Percentiles rank a stretch among this genome's conserved stretches.
Evolutionary conservation across 2,113 vertebrate species (phyloP).

Genomic region (Albula glossodonta): DNA sequence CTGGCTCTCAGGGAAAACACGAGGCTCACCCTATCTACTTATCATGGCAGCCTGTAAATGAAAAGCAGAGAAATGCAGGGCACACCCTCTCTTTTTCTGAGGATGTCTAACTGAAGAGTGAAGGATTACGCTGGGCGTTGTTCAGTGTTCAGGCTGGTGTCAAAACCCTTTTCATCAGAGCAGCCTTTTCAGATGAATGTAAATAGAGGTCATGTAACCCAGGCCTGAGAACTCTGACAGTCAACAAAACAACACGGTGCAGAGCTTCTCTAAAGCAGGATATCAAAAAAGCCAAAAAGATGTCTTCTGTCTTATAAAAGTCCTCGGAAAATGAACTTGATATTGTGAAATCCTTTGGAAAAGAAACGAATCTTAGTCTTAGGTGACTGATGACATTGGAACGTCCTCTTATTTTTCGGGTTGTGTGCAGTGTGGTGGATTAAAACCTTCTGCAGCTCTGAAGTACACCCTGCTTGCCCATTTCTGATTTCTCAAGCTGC

Average conservation of each 20-base stretch:
- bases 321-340: neutral
- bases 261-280: neutral
- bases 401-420: too few species aligned
- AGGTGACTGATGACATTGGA: too few species aligned
- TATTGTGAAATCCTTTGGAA: neutral
- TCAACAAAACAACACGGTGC: neutral
- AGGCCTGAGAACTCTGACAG: neutral
- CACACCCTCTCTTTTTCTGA: neutral
- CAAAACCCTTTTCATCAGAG: neutral
- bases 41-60: neutral
- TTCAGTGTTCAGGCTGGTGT: too few species aligned
- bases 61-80: neutral
- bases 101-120: neutral
- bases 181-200: neutral
- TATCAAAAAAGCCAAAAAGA: neutral
- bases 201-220: neutral
- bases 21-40: neutral
- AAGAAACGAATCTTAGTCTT: too few species aligned
- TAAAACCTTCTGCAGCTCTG: too few species aligned
- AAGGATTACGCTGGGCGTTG: neutral
- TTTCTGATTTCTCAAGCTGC: too few species aligned
- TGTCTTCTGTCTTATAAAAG: neutral
- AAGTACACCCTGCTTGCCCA: too few species aligned
- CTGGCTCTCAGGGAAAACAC: neutral
- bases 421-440: too few species aligned